These are phyloP conservation scores for Tadarida brasiliensis DNA, from an alignment of 2,797 vertebrate genomes.

Conservation along the genomic window DNA sequence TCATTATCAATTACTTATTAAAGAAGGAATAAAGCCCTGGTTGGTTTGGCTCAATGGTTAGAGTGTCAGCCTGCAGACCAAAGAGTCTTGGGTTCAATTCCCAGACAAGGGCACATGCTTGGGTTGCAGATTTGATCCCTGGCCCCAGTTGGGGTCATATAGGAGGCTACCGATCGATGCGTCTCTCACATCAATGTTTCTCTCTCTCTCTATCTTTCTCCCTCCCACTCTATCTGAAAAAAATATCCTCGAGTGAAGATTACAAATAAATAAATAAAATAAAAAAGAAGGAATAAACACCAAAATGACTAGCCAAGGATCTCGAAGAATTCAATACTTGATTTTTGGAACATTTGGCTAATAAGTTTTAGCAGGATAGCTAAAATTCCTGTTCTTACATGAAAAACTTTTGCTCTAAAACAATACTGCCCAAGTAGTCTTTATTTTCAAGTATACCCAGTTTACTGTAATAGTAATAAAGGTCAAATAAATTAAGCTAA, in stretches of 20 bases:
- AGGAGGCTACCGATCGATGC: no score
- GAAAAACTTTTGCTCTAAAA: constrained; percentile 15
- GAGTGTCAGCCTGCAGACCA: no score
- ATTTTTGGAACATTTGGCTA: neutral
- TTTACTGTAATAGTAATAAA: neutral
- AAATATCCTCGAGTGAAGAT: no score
- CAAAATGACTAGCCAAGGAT: neutral
- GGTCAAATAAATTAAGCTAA: neutral
- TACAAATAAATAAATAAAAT: no score
- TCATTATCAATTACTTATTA: constrained; percentile 15
- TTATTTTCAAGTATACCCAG: constrained; percentile 8
- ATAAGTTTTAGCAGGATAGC: neutral
- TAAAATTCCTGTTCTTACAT: neutral
- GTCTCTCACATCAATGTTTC: no score
- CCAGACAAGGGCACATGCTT: no score
- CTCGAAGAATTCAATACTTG: neutral
- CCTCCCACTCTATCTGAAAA: no score
- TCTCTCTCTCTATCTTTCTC: no score
- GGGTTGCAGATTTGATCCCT: no score
- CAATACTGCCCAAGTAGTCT: neutral
- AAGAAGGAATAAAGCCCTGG: neutral
- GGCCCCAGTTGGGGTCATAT: no score
- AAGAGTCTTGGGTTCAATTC: no score
- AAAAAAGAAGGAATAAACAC: neutral
- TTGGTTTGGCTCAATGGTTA: no score